These are phyloP conservation scores for Brachycybe producta DNA, from an alignment of 2,888 invertebrate genomes.

Conservation along the genomic window DNA sequence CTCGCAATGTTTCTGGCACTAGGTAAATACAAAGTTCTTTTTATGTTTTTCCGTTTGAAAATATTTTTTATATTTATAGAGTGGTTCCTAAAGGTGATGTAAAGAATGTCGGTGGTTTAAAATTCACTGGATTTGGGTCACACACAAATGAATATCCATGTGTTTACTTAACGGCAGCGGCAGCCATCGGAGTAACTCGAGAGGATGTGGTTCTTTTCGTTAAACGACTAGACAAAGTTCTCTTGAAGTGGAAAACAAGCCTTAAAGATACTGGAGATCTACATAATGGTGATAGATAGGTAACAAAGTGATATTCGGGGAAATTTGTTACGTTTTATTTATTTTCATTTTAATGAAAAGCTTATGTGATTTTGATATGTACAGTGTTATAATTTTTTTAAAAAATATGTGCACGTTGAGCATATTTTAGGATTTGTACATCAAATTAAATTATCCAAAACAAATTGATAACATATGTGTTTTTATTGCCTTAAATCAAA, in stretches of 20 bases:
- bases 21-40: conserved; percentile 41
- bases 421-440: too few relatives aligned
- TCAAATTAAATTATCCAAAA: too few relatives aligned
- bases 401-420: too few relatives aligned
- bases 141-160: conserved; percentile 46
- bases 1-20: conserved; percentile 56
- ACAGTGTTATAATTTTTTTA: too few relatives aligned
- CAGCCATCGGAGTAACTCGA: conserved; percentile 51
- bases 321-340: too few relatives aligned
- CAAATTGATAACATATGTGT: too few relatives aligned
- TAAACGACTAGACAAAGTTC: conserved; percentile 48
- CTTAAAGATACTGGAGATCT: too few relatives aligned
- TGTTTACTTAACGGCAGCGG: conserved; percentile 61
- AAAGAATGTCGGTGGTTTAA: conserved; percentile 23
- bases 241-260: conserved; percentile 31
- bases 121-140: conserved; percentile 51
- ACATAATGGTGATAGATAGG: too few relatives aligned
- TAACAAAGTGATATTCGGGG: too few relatives aligned
- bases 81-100: conserved; percentile 29
- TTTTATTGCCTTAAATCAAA: too few relatives aligned
- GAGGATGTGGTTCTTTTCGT: conserved; percentile 56
- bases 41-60: neutral
- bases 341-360: too few relatives aligned
- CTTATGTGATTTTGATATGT: too few relatives aligned
- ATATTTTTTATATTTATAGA: conserved; percentile 7